Conservation (phyloP, 2,797 vertebrate genomes). For the Rhabdomys pumilio region DNA sequence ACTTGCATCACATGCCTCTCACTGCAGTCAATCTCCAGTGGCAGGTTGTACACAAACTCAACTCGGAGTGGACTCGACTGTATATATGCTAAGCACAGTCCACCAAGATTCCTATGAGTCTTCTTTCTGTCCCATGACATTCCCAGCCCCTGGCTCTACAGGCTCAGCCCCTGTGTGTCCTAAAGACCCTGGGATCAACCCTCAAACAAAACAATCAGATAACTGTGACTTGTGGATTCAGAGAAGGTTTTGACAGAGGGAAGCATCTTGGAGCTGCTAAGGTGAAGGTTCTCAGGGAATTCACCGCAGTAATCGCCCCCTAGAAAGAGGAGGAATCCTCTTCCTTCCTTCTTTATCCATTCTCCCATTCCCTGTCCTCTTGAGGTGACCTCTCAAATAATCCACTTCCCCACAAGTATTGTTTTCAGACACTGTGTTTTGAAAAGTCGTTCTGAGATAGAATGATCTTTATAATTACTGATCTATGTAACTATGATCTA, state of each 20-base stretch:
- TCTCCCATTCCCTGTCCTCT: background rate
- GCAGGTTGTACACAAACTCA: background rate
- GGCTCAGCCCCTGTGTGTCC: background rate
- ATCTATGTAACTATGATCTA: conserved; percentile 6
- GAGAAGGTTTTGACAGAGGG: background rate
- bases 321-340: background rate
- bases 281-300: background rate
- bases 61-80: background rate
- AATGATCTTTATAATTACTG: conserved; percentile 1
- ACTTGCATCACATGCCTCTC: background rate
- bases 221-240: background rate
- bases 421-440: conserved; percentile 51
- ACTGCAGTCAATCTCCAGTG: background rate
- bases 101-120: background rate
- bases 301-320: background rate
- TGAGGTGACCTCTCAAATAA: conserved; percentile 14
- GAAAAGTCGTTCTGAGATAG: background rate
- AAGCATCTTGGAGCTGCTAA: background rate
- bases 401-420: background rate
- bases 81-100: background rate
- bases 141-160: background rate
- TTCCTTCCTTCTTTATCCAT: background rate
- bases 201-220: background rate
- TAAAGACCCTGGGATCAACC: background rate
- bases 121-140: background rate